These are phyloP conservation scores for human (Homo sapiens) DNA, from an alignment of 2,113 vertebrate species.

Conservation along the genomic window GRCh38 chr2:208330001-208330500, in stretches of 20 bases:
- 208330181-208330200: background rate
- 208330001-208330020: background rate
- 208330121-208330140: background rate
- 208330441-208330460: background rate
- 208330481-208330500: conserved; percentile 45
- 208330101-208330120: background rate
- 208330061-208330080: background rate
- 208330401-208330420: background rate
- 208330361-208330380: background rate
- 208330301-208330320: background rate
- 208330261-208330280: background rate
- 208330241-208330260: background rate
- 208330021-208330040: background rate
- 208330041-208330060: background rate
- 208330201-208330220: background rate
- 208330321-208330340: background rate
- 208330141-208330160: background rate
- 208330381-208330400: background rate
- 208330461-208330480: background rate
- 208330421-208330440: background rate
- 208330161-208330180: conserved; percentile 2
- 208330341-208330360: background rate
- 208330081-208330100: background rate
- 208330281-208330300: background rate
- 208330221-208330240: background rate